Base-by-base conservation (phyloP, 2,888 invertebrate genomes). In the Euzetes globulus region DNA sequence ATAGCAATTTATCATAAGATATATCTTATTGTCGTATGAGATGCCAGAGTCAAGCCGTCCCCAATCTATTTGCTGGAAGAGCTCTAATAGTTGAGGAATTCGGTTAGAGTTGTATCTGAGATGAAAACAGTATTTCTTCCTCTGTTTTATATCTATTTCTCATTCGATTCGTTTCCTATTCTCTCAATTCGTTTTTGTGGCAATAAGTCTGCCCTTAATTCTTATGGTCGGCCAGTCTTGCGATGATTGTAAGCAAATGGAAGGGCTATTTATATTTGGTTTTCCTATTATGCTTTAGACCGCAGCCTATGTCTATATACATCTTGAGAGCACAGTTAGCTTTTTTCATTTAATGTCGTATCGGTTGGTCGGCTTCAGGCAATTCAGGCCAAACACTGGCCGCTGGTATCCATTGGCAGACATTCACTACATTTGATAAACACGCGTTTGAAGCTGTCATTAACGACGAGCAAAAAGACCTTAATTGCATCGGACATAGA, bases 251-350 rank as follows among this genome's bases (percentile, higher is more conserved):
- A 68, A 68, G 70, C 70, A 70, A 70, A 70, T 70, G 70, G 41
- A 70, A 22, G 41, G 70, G 70, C 70, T 70, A 70, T 70, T 70
- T 70, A 70, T 70, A 70, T 70, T 70, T 70, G 70, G 45, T 13
- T 70, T 70, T 70, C 70, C 70, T 47, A 70, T 70, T 70, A 70
- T 25, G 27, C 13, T 22, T 52, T 1, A 7, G 5, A 52, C n/a
- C 52, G 13, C n/a, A n/a, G n/a, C n/a, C 4, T 52, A 37, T 65
- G 3, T 19, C 6, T 17, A 22, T 47, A 17, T 33, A 33, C 41
- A 47, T 17, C 27, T 70, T 70, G 25, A 45, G 70, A 25, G 41
- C 22, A 19, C 37, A n/a, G 70, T 70, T 70, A 47, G 70, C 70
- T 70, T 41, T 63, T 63, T 65, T 47, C 70, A 70, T 70, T 47